These are phyloP conservation scores for Bursaphelenchus okinawaensis DNA, from an alignment of 2,888 invertebrate species.

Conservation along the genomic window DNA sequence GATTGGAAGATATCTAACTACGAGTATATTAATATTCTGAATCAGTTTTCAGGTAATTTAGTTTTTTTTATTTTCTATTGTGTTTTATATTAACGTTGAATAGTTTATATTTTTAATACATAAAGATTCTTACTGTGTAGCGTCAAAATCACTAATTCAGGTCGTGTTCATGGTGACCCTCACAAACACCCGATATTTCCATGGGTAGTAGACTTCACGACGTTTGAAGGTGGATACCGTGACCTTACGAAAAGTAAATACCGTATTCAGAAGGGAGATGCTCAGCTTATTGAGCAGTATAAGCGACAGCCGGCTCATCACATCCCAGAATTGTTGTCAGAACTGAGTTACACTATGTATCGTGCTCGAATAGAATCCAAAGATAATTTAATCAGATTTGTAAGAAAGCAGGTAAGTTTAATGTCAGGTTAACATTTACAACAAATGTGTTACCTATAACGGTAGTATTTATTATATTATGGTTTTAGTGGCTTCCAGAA, in stretches of 20 bases:
- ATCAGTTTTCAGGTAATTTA: slow-evolving; percentile 61
- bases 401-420: slow-evolving; percentile 65
- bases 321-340: slow-evolving; percentile 87
- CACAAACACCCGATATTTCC: slow-evolving; percentile 90
- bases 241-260: slow-evolving; percentile 90
- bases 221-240: slow-evolving; percentile 72
- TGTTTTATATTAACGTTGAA: too few relatives aligned
- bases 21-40: slow-evolving; percentile 83
- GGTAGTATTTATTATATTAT: slow-evolving; percentile 36
- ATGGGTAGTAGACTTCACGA: slow-evolving; percentile 89
- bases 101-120: too few relatives aligned
- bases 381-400: slow-evolving; percentile 79
- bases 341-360: slow-evolving; percentile 94
- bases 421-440: not conserved
- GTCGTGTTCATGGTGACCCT: slow-evolving; percentile 76
- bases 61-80: not conserved
- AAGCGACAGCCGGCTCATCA: slow-evolving; percentile 70
- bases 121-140: not conserved
- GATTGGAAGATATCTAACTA: slow-evolving; percentile 80
- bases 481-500: slow-evolving; percentile 72
- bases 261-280: slow-evolving; percentile 88
- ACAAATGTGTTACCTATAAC: slow-evolving; percentile 24
- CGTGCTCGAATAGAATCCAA: slow-evolving; percentile 73
- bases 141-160: slow-evolving; percentile 11
- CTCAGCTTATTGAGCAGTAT: slow-evolving; percentile 86